A percentile compares a stretch with the other conserved stretches of the same genome.
These are phyloP conservation scores for Callipepla californica DNA, from an alignment of 2,113 vertebrate genomes.

Conservation along the genomic window DNA sequence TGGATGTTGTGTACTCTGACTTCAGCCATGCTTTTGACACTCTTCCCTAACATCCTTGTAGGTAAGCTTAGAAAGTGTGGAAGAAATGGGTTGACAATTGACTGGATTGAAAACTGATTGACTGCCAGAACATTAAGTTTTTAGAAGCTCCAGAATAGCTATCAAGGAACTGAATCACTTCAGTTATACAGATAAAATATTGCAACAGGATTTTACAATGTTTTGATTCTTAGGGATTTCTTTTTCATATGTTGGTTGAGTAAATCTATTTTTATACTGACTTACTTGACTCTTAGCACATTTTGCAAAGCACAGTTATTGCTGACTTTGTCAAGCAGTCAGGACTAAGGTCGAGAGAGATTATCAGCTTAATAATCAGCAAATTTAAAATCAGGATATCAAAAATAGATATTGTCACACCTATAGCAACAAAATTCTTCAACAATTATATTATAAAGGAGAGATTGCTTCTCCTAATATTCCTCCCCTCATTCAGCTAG, in stretches of 20 bases:
- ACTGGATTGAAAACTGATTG: background rate
- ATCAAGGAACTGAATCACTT: background rate
- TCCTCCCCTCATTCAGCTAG: background rate
- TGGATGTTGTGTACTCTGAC: too few species aligned
- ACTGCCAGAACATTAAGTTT: background rate
- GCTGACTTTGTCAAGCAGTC: constrained; percentile 39
- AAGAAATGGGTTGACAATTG: background rate
- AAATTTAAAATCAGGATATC: constrained; percentile 19
- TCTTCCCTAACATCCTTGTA: background rate
- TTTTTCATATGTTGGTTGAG: constrained; percentile 27
- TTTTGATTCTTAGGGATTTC: background rate
- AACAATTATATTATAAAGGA: background rate
- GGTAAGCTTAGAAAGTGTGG: background rate
- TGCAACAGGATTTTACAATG: background rate
- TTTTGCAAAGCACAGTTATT: constrained; percentile 43
- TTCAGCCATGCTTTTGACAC: background rate
- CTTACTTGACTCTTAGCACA: constrained; percentile 27
- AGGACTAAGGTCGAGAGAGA: constrained; percentile 31
- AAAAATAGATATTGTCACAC: background rate
- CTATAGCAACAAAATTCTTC: constrained; percentile 4
- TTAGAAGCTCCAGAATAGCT: background rate
- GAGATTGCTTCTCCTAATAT: background rate
- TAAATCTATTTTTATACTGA: constrained; percentile 57
- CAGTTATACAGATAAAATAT: background rate
- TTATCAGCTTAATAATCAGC: constrained; percentile 52